phyloP scores from a whole-genome alignment of 2,797 vertebrate species.

The Antennarius maculatus region DNA sequence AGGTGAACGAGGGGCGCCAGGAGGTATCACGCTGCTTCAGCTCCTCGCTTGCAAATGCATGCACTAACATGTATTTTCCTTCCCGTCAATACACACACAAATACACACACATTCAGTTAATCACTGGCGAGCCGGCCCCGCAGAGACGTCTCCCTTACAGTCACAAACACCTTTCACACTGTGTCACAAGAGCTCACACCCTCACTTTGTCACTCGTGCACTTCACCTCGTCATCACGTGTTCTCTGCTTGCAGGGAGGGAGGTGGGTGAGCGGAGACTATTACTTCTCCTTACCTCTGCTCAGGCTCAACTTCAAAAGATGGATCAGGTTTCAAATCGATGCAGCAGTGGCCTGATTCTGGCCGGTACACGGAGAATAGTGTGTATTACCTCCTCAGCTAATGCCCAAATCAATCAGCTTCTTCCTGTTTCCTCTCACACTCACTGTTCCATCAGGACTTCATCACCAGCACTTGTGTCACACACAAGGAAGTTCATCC shows the following conservation, averaged over 20 bases:
- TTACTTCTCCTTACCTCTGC: conserved; percentile 47
- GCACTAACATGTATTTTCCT: conserved; percentile 16
- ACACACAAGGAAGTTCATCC: not conserved
- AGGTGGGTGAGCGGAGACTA: conserved; percentile 43
- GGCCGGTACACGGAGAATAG: conserved; percentile 22
- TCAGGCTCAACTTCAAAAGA: conserved; percentile 54
- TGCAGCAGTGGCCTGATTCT: conserved; percentile 26
- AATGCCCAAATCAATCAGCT: conserved; percentile 29
- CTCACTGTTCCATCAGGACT: not conserved
- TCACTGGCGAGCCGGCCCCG: not conserved
- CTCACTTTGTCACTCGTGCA: conserved; percentile 15
- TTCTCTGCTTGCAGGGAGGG: conserved; percentile 18
- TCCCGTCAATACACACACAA: conserved; percentile 9
- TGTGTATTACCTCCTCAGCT: conserved; percentile 20
- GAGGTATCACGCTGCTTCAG: conserved; percentile 47
- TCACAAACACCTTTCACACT: conserved; percentile 8
- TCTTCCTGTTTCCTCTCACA: not conserved
- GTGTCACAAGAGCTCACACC: conserved; percentile 1
- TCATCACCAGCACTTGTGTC: not conserved
- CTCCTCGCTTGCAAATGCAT: conserved; percentile 19
- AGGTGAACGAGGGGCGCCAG: conserved; percentile 43
- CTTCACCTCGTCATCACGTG: conserved; percentile 16
- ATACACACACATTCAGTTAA: not conserved
- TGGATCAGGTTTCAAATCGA: conserved; percentile 53
- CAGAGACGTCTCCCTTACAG: not conserved